Conservation (phyloP, 2,113 vertebrate species). For the Hyperopisus bebe region DNA sequence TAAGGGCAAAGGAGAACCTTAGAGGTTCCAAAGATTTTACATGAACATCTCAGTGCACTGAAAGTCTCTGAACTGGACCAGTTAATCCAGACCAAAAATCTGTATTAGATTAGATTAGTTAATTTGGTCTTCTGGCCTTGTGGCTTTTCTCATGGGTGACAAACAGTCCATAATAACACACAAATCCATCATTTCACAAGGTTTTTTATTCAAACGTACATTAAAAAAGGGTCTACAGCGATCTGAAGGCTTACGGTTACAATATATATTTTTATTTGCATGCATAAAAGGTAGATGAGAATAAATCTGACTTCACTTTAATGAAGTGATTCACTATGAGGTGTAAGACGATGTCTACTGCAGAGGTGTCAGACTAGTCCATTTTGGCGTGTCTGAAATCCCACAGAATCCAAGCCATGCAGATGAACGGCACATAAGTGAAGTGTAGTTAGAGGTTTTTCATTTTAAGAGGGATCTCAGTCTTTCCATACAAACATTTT, state of each 20-base stretch:
- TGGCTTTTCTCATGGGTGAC: not conserved
- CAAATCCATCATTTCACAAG: slow-evolving; percentile 1
- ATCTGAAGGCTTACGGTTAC: not conserved
- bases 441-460: not conserved
- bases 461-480: not conserved
- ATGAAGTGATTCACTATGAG: not conserved
- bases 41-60: not conserved
- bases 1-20: not conserved
- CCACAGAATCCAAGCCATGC: not conserved
- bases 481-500: not conserved
- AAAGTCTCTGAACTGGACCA: not conserved
- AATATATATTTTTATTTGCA: not conserved
- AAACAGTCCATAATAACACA: not conserved
- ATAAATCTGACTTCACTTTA: not conserved
- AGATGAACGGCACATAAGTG: not conserved
- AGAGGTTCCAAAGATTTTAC: not conserved
- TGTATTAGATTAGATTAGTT: not conserved
- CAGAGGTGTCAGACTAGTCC: not conserved
- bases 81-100: not conserved
- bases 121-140: not conserved
- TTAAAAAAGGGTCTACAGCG: not conserved
- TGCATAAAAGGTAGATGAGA: not conserved
- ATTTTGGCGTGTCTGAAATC: not conserved
- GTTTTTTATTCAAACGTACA: slow-evolving; percentile 15
- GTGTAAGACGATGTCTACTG: not conserved